Conservation (phyloP, 1,140 invertebrate species). For the Battus philenor region DNA sequence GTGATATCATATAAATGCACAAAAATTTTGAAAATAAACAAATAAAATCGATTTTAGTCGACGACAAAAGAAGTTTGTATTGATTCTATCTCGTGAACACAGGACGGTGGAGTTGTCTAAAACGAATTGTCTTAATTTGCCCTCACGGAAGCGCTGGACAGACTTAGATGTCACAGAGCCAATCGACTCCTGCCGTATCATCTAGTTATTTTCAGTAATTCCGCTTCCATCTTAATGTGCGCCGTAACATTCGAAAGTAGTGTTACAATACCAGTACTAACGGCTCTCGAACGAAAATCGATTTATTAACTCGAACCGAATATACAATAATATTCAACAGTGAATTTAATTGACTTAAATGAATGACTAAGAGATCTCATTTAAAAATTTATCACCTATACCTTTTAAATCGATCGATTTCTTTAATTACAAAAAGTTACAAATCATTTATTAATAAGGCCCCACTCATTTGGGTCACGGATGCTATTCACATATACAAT, state of each 20-base stretch:
- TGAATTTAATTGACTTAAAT: too few relatives aligned
- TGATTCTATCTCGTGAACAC: too few relatives aligned
- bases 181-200: constrained; percentile 11
- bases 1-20: too few relatives aligned
- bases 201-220: constrained; percentile 32
- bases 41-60: too few relatives aligned
- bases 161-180: constrained; percentile 6
- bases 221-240: constrained; percentile 23
- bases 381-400: not conserved
- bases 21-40: too few relatives aligned
- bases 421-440: constrained; percentile 1
- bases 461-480: not conserved
- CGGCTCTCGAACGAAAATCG: not conserved
- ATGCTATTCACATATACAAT: not conserved
- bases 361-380: too few relatives aligned
- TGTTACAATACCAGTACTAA: constrained; percentile 11
- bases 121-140: constrained; percentile 6
- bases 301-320: constrained; percentile 13
- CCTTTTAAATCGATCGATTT: not conserved
- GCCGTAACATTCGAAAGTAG: constrained; percentile 18
- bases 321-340: too few relatives aligned
- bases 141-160: not conserved
- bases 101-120: constrained; percentile 8
- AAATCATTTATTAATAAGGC: constrained; percentile 4
- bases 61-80: too few relatives aligned